These are phyloP conservation scores for Nowickia ferox DNA, from an alignment of 2,888 invertebrate species.

Conservation along the genomic window DNA sequence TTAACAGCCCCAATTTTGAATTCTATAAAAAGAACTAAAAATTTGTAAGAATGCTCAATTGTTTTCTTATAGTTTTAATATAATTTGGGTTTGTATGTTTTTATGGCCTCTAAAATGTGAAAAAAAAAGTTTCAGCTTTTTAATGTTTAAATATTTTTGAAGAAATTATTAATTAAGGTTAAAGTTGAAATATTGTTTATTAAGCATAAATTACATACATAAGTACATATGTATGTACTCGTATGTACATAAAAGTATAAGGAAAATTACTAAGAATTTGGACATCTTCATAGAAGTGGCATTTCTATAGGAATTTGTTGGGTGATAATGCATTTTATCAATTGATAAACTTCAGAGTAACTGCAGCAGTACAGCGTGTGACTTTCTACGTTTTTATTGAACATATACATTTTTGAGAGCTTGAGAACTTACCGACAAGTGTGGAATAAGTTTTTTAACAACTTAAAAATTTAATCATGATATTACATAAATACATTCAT, in stretches of 20 bases:
- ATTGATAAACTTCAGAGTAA: background rate
- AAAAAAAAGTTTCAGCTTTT: background rate
- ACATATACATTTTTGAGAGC: background rate
- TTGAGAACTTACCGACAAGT: no score
- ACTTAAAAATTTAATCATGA: no score
- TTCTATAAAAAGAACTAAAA: background rate
- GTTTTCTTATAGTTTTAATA: background rate
- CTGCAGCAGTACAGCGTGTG: background rate
- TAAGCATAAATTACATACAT: slow-evolving; percentile 31
- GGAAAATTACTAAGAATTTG: slow-evolving; percentile 29
- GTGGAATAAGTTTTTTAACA: no score
- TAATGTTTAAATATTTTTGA: slow-evolving; percentile 8
- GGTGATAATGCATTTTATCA: background rate
- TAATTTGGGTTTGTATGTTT: background rate
- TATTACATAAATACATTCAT: no score
- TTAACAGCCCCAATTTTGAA: background rate
- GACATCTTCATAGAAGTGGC: slow-evolving; percentile 12
- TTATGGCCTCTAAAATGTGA: background rate
- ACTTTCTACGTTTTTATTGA: background rate
- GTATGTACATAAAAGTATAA: background rate
- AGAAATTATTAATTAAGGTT: slow-evolving; percentile 23
- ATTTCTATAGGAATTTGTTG: background rate
- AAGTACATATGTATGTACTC: background rate
- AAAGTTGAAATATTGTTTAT: slow-evolving; percentile 33
- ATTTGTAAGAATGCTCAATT: background rate